Conservation (phyloP, 2,888 invertebrate genomes). For the Phengaris alcon region DNA sequence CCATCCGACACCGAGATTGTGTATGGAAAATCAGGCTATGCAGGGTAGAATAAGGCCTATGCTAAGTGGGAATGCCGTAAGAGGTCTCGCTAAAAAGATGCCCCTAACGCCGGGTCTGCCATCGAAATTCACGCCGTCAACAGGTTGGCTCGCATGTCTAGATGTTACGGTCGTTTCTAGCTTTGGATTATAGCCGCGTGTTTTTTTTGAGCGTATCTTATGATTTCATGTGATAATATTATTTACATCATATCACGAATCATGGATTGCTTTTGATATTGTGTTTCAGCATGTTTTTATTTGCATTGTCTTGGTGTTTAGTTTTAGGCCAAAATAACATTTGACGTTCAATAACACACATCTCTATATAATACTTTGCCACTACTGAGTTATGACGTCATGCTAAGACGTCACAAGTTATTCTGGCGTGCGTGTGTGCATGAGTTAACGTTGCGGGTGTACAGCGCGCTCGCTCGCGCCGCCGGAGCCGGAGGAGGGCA, state of each 20-base stretch:
- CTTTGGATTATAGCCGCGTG: slow-evolving; percentile 40
- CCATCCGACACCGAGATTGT: slow-evolving; percentile 60
- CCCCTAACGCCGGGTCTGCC: slow-evolving; percentile 73
- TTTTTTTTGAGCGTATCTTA: slow-evolving; percentile 37
- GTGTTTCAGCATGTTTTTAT: slow-evolving; percentile 15
- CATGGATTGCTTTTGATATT: slow-evolving; percentile 44
- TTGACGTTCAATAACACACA: background rate
- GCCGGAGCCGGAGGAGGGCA: slow-evolving; percentile 75
- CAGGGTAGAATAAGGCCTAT: slow-evolving; percentile 55
- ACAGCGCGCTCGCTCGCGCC: slow-evolving; percentile 62
- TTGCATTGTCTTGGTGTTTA: slow-evolving; percentile 19
- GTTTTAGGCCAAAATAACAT: slow-evolving; percentile 17
- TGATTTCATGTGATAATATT: slow-evolving; percentile 44
- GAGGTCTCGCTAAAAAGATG: slow-evolving; percentile 74
- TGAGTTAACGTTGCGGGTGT: slow-evolving; percentile 38
- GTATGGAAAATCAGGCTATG: slow-evolving; percentile 58
- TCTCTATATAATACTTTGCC: background rate
- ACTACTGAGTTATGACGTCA: background rate
- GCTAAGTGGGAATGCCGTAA: slow-evolving; percentile 52
- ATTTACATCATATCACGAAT: slow-evolving; percentile 45
- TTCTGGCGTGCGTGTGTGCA: slow-evolving; percentile 32
- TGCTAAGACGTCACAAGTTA: background rate
- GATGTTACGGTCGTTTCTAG: slow-evolving; percentile 42
- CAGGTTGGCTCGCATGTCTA: slow-evolving; percentile 70
- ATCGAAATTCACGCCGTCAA: slow-evolving; percentile 72